Evolutionary conservation across 2,888 invertebrate species (phyloP), one percentile per base, ranked within the genome.

Genomic region (Lagria hirta): DNA sequence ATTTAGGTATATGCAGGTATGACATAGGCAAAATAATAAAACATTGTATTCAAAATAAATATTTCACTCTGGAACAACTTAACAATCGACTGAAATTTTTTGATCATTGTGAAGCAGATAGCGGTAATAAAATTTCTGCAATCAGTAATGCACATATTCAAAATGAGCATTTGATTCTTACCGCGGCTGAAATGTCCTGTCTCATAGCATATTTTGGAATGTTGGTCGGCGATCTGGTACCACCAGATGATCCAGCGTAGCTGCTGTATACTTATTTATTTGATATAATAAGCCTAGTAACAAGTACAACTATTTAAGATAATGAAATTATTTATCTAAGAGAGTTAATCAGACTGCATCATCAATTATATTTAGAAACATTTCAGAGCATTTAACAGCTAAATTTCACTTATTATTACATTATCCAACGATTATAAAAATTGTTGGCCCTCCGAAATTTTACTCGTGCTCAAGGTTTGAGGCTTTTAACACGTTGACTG

Each of bases 131-230:
- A 10, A 36, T 43, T 43, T 46, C 54, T 12, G 28, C 26, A 22
- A 40, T 57, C n/a, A 47, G 16, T 18, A 40, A 41, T 24, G 43
- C 52, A 28, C 49, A 52, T 22, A 32, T 57, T 22, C 16, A 11
- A 2, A 45, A 52, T 14, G 43, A 33, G 14, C 30, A n/a, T 22
- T 33, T 58, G 7, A 46, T 51, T 15, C 32, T 51, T n/a, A 54
- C 58, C n/a, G 54, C 54, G 15, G 49, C 58, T 6, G 55, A 58
- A 50, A 58, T 58, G 57, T 38, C 49, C 15, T 43, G 32, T 23
- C 41, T 52, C 32, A 36, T 48, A 10, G 47, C 49, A 32, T 55
- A 57, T 51, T 55, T 57, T 29, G 26, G 37, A 10, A 45, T 48
- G 10, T 33, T 53, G 10, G 20, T 53, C 20, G 53, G 53, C 12